Evolutionary conservation across 2,797 vertebrate genomes (phyloP), one percentile per base, ranked within the genome.

Genomic region (Galago senegalensis): DNA sequence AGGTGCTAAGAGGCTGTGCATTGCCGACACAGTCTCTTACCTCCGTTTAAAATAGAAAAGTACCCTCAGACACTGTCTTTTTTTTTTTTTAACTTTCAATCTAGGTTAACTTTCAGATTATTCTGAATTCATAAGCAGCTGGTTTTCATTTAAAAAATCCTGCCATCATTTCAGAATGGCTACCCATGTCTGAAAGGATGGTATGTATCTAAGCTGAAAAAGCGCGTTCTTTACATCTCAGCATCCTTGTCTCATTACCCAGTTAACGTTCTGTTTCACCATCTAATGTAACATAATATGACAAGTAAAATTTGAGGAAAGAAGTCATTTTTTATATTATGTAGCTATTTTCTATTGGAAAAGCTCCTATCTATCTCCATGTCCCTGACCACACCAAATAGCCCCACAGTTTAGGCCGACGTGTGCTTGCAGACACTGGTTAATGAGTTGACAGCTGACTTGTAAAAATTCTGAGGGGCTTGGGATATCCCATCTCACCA

Each of bases 211-310:
- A 97, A 97, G 97, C 93, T 97, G 91, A 97, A 84, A 87, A 98
- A 97, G 94, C 89, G 80, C 60, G 1, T 86, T 98, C 96, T 97
- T 98, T 97, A 98, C 96, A 97, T 98, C 98, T 98, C 96, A 97
- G 93, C 94, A 97, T 97, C 95, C 97, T 97, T 95, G 96, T 98
- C 97, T 98, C 98, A 98, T 98, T 98, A 98, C 97, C 96, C 97
- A 98, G 93, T 81, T 98, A 99, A 98, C 84, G 75, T 98, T 98
- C 96, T 98, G 95, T 98, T 98, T 97, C 97, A 96, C 96, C 97
- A 92, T 96, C 95, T 98, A 98, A 98, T 98, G 96, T 96, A 98
- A 98, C 82, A 98, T 97, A 97, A 97, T 97, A 95, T 92, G 86
- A 97, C 96, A 98, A 94, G 96, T 96, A 98, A 97, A 97, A 97